These are phyloP conservation scores for Onychomys leucogaster DNA, from an alignment of 2,797 vertebrate species.

Conservation along the genomic window DNA sequence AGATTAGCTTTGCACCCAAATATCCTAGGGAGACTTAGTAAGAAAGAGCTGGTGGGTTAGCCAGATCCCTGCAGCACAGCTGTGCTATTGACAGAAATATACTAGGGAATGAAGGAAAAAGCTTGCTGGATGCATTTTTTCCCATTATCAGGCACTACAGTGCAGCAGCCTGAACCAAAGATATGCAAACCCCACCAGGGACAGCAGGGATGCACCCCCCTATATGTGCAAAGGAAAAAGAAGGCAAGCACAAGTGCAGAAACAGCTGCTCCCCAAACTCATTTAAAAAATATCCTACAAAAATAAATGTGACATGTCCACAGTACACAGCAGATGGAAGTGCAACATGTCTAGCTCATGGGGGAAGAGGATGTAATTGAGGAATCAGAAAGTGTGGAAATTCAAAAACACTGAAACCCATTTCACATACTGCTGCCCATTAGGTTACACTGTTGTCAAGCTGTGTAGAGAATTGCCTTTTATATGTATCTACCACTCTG, in stretches of 20 bases:
- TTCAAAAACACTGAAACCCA: constrained; percentile 12
- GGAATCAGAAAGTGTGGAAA: constrained; percentile 39
- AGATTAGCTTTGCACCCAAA: constrained; percentile 33
- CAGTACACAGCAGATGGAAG: constrained; percentile 64
- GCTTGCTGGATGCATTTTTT: constrained; percentile 20
- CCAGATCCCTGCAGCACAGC: constrained; percentile 56
- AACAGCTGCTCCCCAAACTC: constrained; percentile 71
- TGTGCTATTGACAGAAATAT: background rate
- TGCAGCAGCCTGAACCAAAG: constrained; percentile 56
- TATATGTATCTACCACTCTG: background rate
- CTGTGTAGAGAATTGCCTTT: constrained; percentile 40
- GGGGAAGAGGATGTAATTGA: background rate
- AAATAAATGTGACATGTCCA: constrained; percentile 70
- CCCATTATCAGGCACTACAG: constrained; percentile 67
- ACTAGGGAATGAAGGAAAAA: constrained; percentile 14
- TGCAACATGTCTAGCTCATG: constrained; percentile 67
- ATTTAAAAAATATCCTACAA: constrained; percentile 58
- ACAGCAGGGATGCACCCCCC: constrained; percentile 27
- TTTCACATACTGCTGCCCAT: constrained; percentile 53
- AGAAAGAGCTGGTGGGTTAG: constrained; percentile 24
- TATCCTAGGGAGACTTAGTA: constrained; percentile 36
- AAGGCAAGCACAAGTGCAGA: constrained; percentile 23
- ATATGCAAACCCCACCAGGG: constrained; percentile 58
- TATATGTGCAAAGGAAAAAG: constrained; percentile 42
- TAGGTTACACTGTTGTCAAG: constrained; percentile 42